Evolutionary conservation across 2,888 invertebrate species (phyloP), one percentile per base, ranked within the genome.

Genomic region (Tetropium fuscum): DNA sequence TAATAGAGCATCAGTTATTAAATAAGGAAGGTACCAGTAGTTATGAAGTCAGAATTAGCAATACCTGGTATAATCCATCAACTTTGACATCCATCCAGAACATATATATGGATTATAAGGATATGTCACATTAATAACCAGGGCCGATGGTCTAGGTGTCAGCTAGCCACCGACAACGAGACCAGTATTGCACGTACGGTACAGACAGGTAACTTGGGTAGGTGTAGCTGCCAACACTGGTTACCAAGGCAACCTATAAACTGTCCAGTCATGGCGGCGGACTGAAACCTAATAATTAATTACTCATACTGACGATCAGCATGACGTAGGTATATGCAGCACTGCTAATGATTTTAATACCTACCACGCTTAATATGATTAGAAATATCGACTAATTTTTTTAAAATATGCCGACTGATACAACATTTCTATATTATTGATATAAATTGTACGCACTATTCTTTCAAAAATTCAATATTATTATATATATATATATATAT

Each of bases 241-340:
- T 78, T 72, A 68, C 77, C 76, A 73, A 63, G 76, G 78, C 73
- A 77, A 77, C 76, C 69, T 66, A 69, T 76, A 78, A 73, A 73
- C 71, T 71, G 74, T 69, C 74, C 71, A 73, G 74, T 79, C 79
- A 79, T 78, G 78, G 78, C 78, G 75, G 74, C 73, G 75, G 75
- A 78, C 78, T 79, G 78, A 79, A 78, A 78, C 77, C 79, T 78
- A 78, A 78, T 78, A 79, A 79, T 79, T 79, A 79, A 79, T 79
- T 79, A 78, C 78, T 74, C 70, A 15, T 25, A 49, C 49, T 18
- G 36, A 49, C 49, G 36, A 38, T 38, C 49, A 25, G 38, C 15
- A 36, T 38, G 49, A 36, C 36, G 36, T 36, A 49, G 38, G 49
- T 49, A 49, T 49, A 38, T 49, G 38, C 49, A 38, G 49, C 49